These are phyloP conservation scores for Pachycephala philippinensis DNA, from an alignment of 2,113 vertebrate species.

Conservation along the genomic window DNA sequence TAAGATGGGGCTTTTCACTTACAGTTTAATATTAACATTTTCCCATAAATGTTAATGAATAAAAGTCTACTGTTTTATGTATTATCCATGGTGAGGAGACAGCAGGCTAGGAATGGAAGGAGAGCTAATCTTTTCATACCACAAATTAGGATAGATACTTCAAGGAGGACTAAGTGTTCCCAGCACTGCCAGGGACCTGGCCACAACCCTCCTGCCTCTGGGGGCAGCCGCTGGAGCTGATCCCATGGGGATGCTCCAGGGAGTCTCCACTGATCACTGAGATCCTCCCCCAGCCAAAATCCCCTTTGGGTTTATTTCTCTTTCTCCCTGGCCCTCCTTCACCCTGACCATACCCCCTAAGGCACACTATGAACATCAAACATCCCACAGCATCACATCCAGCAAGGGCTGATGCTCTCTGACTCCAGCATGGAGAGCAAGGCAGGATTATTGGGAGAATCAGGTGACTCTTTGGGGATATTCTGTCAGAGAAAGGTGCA, in stretches of 20 bases:
- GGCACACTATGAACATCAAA: neutral
- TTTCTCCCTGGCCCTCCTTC: neutral
- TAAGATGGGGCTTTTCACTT: constrained; percentile 76
- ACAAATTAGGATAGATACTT: neutral
- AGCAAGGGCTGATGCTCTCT: neutral
- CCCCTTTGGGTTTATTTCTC: neutral
- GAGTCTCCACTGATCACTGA: neutral
- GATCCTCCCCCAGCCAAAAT: neutral
- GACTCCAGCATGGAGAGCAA: neutral
- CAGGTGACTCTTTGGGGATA: neutral
- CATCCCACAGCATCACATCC: neutral
- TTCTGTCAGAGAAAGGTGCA: neutral
- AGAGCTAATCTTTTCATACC: constrained; percentile 32
- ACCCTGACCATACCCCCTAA: neutral
- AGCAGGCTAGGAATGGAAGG: constrained; percentile 20
- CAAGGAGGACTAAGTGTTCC: neutral
- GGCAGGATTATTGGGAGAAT: neutral
- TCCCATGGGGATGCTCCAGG: neutral
- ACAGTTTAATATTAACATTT: constrained; percentile 64
- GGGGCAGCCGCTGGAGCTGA: neutral
- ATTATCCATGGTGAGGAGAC: constrained; percentile 29
- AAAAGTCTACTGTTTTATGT: constrained; percentile 59
- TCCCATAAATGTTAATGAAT: constrained; percentile 73
- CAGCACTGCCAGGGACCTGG: neutral
- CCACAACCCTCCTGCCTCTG: neutral